Conservation (phyloP, 2,888 invertebrate species). For the Apodemia zela region DNA sequence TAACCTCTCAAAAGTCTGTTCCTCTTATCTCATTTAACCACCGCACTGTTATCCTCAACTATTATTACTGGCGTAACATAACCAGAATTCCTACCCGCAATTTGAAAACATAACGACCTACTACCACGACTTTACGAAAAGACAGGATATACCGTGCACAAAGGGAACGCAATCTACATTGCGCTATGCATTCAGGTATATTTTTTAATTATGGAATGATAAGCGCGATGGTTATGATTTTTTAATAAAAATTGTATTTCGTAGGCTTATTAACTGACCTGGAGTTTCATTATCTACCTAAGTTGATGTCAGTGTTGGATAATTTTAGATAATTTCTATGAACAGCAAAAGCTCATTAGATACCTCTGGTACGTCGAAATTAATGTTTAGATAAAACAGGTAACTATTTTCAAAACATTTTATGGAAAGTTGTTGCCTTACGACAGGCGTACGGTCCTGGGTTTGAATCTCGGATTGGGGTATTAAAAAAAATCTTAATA, state of each 20-base stretch:
- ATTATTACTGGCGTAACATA: constrained; percentile 5
- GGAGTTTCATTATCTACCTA: constrained; percentile 1
- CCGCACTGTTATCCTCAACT: constrained; percentile 8
- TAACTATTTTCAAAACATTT: neutral
- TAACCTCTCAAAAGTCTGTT: constrained; percentile 4
- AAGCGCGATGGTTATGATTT: neutral
- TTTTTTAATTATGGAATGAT: no score
- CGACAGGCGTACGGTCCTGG: no score
- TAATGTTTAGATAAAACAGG: constrained; percentile 1
- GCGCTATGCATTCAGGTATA: neutral
- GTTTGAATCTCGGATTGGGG: no score
- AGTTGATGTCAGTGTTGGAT: constrained; percentile 5
- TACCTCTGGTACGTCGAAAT: neutral
- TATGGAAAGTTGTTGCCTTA: no score
- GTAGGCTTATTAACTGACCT: neutral
- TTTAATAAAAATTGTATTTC: neutral
- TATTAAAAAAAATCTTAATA: no score
- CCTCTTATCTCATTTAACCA: constrained; percentile 17
- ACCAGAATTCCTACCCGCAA: constrained; percentile 18
- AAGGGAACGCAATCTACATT: neutral
- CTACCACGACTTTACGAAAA: constrained; percentile 25
- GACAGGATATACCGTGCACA: neutral
- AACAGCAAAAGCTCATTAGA: constrained; percentile 9
- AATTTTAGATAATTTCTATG: constrained; percentile 5
- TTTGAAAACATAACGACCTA: constrained; percentile 37